A percentile compares a stretch with the other conserved stretches of the same genome.
These are phyloP conservation scores for Doris montereyensis DNA, from an alignment of 2,888 invertebrate genomes.

Conservation along the genomic window DNA sequence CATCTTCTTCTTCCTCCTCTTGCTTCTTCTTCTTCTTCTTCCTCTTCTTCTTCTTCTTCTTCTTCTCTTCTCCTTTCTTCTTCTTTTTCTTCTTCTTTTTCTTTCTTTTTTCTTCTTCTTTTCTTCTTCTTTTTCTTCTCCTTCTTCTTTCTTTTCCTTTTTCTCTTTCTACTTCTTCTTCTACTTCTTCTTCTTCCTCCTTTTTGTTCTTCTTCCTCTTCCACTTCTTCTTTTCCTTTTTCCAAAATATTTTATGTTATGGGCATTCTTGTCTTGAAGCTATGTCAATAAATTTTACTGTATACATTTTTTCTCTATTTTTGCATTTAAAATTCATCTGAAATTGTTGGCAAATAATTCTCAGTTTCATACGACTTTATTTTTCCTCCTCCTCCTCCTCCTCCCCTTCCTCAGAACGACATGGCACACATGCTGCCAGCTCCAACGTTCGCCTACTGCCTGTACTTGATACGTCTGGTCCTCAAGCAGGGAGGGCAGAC, in stretches of 20 bases:
- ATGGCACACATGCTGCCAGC: constrained; percentile 76
- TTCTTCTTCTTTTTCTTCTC: background rate
- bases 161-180: background rate
- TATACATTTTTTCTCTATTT: too few species aligned
- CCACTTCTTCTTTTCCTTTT: background rate
- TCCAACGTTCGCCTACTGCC: constrained; percentile 87
- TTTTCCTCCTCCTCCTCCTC: too few species aligned
- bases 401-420: too few species aligned
- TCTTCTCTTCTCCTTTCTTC: background rate
- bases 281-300: too few species aligned
- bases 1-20: too few species aligned
- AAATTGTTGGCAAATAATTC: too few species aligned
- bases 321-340: too few species aligned
- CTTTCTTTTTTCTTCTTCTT: background rate
- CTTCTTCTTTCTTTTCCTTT: background rate
- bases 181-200: background rate
- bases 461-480: constrained; percentile 80
- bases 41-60: too few species aligned
- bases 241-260: background rate
- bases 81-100: background rate
- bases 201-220: background rate
- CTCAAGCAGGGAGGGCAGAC: constrained; percentile 54
- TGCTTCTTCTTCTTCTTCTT: too few species aligned
- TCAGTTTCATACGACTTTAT: too few species aligned
- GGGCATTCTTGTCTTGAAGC: background rate